phyloP scores from a whole-genome alignment of 2,797 vertebrate genomes.

The Poeciliopsis paucimaculata region DNA sequence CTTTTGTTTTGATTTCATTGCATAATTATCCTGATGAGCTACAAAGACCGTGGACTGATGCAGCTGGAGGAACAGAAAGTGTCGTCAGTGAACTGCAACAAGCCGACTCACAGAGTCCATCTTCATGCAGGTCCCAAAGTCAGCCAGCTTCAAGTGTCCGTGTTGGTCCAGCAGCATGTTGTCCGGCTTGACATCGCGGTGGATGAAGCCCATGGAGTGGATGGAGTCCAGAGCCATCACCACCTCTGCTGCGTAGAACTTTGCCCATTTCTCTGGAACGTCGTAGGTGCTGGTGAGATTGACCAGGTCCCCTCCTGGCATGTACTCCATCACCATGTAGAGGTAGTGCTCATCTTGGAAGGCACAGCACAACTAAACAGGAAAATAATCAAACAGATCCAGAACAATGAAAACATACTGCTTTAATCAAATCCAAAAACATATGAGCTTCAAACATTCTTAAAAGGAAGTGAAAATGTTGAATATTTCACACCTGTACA shows the following conservation, averaged over 20 bases:
- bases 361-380: slow-evolving; percentile 91
- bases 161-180: slow-evolving; percentile 96
- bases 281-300: slow-evolving; percentile 99
- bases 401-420: not conserved
- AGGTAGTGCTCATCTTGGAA: slow-evolving; percentile 98
- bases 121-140: slow-evolving; percentile 99
- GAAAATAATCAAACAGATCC: not conserved
- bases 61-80: not conserved
- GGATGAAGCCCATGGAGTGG: slow-evolving; percentile 99
- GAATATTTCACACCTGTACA: slow-evolving; percentile 87
- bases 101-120: slow-evolving; percentile 91
- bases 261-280: slow-evolving; percentile 98
- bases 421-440: not conserved
- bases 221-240: slow-evolving; percentile 97
- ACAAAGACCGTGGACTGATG: not conserved
- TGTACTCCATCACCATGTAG: slow-evolving; percentile 99
- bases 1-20: not conserved
- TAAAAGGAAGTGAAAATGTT: not conserved
- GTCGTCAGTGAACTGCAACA: not conserved
- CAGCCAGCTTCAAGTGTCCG: slow-evolving; percentile 96
- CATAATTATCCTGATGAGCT: not conserved
- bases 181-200: slow-evolving; percentile 97
- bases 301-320: slow-evolving; percentile 99
- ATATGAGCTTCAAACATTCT: not conserved
- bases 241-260: slow-evolving; percentile 97